Percentiles rank a stretch among this genome's conserved stretches.
Conservation (phyloP, 1,140 invertebrate genomes). For the Drosophila leontia region DNA sequence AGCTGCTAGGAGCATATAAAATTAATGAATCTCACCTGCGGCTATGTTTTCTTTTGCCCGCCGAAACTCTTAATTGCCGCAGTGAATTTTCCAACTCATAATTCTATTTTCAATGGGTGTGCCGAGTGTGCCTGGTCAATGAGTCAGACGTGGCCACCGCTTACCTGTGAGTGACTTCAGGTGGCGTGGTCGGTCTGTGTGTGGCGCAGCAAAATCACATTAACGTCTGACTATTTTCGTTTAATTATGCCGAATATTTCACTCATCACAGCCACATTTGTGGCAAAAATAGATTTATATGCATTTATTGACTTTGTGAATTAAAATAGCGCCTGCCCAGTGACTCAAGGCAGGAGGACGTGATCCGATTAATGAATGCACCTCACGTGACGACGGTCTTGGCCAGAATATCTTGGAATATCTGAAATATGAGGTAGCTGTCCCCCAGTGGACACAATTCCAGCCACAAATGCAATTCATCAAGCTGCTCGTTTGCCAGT, state of each 20-base stretch:
- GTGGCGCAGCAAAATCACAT: constrained; percentile 48
- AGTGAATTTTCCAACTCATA: constrained; percentile 55
- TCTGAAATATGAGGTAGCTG: neutral
- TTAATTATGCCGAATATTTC: constrained; percentile 67
- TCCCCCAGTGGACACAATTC: constrained; percentile 9
- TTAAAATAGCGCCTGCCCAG: constrained; percentile 27
- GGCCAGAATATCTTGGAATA: constrained; percentile 1
- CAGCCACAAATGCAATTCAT: constrained; percentile 66
- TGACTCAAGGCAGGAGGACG: constrained; percentile 30
- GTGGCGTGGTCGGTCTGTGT: constrained; percentile 36
- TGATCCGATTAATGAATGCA: constrained; percentile 33
- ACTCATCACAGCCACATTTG: constrained; percentile 45
- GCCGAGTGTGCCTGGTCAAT: constrained; percentile 38
- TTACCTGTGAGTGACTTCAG: constrained; percentile 47
- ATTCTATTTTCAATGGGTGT: constrained; percentile 40
- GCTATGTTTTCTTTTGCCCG: constrained; percentile 47
- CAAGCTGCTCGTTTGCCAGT: constrained; percentile 57
- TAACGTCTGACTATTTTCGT: constrained; percentile 64
- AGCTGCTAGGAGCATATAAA: constrained; percentile 42
- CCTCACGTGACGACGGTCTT: constrained; percentile 9
- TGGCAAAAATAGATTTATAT: constrained; percentile 42
- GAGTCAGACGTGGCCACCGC: constrained; percentile 41
- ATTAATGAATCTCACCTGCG: constrained; percentile 74
- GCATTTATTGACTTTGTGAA: constrained; percentile 38
- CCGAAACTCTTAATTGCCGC: constrained; percentile 64